Evolutionary conservation across 2,888 invertebrate species (phyloP), one percentile per base, ranked within the genome.

Genomic region (Heteromyza rotundicornis): DNA sequence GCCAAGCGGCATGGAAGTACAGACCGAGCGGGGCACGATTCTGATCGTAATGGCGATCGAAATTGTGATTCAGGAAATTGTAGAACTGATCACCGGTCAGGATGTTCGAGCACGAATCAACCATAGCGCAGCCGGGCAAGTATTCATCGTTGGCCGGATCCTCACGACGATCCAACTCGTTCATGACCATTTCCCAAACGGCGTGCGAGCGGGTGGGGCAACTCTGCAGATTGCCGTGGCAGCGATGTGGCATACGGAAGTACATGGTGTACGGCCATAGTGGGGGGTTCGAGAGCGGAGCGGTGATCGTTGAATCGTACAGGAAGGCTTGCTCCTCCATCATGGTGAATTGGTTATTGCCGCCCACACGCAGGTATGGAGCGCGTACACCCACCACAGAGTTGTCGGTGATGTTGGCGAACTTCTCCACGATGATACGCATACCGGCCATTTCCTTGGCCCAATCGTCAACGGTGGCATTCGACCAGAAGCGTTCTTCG

Each of bases 241-340:
- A 96, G 64, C 92, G 89, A 83, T 95, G 96, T 0, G 96, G 95
- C 93, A 96, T 95, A 76, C 94, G 90, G 89, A 95, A 96, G 87
- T 97, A 96, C 91, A 98, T 92, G 62, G 97, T 98, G 87, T 98
- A 98, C 2, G 98, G 98, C 98, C 98, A 98, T 70, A 95, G 89
- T 57, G 96, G 96, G 19, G 94, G 94, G 80, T 95, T 94, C 70
- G 92, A 92, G 36, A 95, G 86, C 1, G 95, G 93, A 1, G 95
- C 94, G 0, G 95, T 95, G 80, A 97, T 95, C 56, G 96, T 96
- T 49, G 96, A 95, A 83, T 98, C 97, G 81, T 97, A 98, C 52
- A 94, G 85, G 88, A 96, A 96, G 12, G 94, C 94, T 81, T 95
- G 93, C 82, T 96, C 95, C 83, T 94, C 92, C 96, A 97, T 95